Percentiles rank a stretch among this genome's conserved stretches.
Evolutionary conservation across 2,113 vertebrate species (phyloP).

Genomic region (Rhinolophus ferrumequinum): DNA sequence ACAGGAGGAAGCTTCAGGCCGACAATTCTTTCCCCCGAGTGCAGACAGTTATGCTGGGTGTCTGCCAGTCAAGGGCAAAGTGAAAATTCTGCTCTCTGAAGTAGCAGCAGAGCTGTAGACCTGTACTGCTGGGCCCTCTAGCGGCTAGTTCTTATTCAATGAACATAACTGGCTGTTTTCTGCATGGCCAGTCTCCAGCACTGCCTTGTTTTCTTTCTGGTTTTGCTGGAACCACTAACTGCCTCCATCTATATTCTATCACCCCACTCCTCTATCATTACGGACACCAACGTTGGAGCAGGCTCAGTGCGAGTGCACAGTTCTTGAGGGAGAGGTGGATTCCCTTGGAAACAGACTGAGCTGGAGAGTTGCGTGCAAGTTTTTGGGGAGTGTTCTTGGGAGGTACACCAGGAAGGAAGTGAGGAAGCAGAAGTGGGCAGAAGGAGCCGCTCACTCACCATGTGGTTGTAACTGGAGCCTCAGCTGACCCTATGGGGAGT

Average conservation of each 20-base stretch:
- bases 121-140: slow-evolving; percentile 58
- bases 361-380: background rate
- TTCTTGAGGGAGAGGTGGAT: background rate
- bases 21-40: background rate
- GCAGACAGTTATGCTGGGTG: background rate
- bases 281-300: background rate
- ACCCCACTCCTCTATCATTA: background rate
- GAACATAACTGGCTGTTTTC: background rate
- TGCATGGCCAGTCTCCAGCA: background rate
- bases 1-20: background rate
- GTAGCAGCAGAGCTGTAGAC: background rate
- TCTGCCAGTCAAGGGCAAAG: background rate
- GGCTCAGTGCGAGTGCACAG: background rate
- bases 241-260: background rate
- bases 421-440: background rate
- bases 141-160: slow-evolving; percentile 12
- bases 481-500: background rate
- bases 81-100: background rate
- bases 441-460: background rate
- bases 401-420: background rate
- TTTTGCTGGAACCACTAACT: background rate
- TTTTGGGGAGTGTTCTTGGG: background rate
- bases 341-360: background rate
- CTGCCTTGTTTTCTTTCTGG: background rate
- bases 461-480: background rate